Conservation (phyloP, 2,888 invertebrate genomes). For the Scaptomyza parva region DNA sequence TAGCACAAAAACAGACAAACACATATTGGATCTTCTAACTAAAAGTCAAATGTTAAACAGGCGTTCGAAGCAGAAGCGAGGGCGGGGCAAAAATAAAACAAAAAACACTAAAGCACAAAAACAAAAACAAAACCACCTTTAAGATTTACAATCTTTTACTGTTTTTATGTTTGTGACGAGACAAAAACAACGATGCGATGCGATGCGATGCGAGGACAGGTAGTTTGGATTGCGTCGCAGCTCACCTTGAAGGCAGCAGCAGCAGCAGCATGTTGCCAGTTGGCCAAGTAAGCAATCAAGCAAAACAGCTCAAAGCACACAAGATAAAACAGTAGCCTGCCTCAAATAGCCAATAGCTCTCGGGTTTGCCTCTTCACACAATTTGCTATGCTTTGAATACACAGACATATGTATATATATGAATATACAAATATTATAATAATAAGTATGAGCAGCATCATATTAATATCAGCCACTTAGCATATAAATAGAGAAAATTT, state of each 20-base stretch:
- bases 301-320: conserved; percentile 36
- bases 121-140: conserved; percentile 37
- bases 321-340: conserved; percentile 41
- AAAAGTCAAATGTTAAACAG: conserved; percentile 51
- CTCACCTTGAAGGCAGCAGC: conserved; percentile 64
- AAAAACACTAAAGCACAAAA: too few species aligned
- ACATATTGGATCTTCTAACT: conserved; percentile 12
- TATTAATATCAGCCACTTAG: conserved; percentile 15
- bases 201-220: conserved; percentile 51
- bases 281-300: conserved; percentile 48
- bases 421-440: not conserved
- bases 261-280: conserved; percentile 34
- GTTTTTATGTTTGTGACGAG: conserved; percentile 61
- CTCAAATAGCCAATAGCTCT: conserved; percentile 58
- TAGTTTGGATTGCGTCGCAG: conserved; percentile 66
- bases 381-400: conserved; percentile 24
- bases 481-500: conserved; percentile 13
- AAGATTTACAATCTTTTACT: conserved; percentile 47
- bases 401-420: not conserved
- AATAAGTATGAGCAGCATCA: conserved; percentile 9
- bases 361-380: conserved; percentile 19
- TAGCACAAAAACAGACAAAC: conserved; percentile 1
- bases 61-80: conserved; percentile 3
- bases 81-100: conserved; percentile 3
- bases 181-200: conserved; percentile 16